phyloP scores from a whole-genome alignment of 2,113 vertebrate species.

The Osmerus mordax region DNA sequence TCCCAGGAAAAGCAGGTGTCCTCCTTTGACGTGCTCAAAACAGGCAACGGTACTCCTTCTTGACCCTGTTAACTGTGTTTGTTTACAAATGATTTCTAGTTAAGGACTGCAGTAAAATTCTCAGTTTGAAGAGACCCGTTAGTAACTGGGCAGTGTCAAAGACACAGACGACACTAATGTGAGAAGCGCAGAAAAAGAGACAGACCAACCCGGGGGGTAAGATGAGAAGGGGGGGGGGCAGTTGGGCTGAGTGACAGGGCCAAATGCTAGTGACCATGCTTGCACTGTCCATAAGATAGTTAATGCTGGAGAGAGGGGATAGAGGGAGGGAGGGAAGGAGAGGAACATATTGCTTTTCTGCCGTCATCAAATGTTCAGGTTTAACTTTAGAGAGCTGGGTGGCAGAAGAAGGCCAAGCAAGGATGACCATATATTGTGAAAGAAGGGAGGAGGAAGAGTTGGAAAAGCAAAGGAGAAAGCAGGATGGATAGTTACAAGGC shows the following conservation, averaged over 20 bases:
- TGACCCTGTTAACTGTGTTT: slow-evolving; percentile 32
- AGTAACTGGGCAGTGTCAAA: slow-evolving; percentile 58
- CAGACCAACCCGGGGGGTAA: slow-evolving; percentile 70
- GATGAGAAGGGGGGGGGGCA: slow-evolving; percentile 67
- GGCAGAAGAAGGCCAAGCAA: slow-evolving; percentile 29
- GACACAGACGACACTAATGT: slow-evolving; percentile 69
- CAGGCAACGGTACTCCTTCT: slow-evolving; percentile 20
- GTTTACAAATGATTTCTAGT: slow-evolving; percentile 25
- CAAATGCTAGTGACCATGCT: slow-evolving; percentile 67
- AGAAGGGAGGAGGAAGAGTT: slow-evolving; percentile 27
- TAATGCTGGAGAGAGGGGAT: slow-evolving; percentile 18
- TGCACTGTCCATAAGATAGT: slow-evolving; percentile 63
- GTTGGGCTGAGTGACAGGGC: slow-evolving; percentile 72
- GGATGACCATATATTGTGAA: slow-evolving; percentile 47
- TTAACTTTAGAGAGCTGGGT: slow-evolving; percentile 62
- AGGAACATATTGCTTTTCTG: slow-evolving; percentile 44
- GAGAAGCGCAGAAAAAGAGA: slow-evolving; percentile 67
- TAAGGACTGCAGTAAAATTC: slow-evolving; percentile 49
- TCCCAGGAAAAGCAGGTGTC: slow-evolving; percentile 45
- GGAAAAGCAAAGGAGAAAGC: slow-evolving; percentile 5
- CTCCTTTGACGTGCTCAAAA: slow-evolving; percentile 23
- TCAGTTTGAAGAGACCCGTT: slow-evolving; percentile 49
- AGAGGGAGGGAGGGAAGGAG: slow-evolving; percentile 26
- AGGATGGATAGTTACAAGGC: slow-evolving; percentile 28
- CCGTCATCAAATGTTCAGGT: slow-evolving; percentile 62